Evolutionary conservation across 2,797 vertebrate genomes (phyloP).

Genomic region (Gymnoscopelus microlampas): DNA sequence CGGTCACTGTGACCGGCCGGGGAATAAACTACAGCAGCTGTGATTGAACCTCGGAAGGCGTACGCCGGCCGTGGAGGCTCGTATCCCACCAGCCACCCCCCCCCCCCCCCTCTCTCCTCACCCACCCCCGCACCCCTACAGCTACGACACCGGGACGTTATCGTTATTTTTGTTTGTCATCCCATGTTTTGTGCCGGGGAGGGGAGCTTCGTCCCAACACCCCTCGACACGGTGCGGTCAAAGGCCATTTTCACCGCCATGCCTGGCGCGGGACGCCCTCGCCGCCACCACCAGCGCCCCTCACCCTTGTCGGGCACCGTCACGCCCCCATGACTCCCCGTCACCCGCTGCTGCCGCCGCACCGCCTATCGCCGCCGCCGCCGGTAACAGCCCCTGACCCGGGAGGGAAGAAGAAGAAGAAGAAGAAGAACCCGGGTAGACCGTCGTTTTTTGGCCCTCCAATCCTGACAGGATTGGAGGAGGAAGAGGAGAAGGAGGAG

Average conservation of each 20-base stretch:
- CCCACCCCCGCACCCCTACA: too few species aligned
- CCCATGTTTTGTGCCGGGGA: neutral
- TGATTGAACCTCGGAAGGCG: too few species aligned
- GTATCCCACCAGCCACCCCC: too few species aligned
- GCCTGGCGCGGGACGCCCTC: constrained; percentile 43
- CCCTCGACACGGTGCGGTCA: too few species aligned
- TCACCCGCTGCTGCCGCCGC: constrained; percentile 34
- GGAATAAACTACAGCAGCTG: too few species aligned
- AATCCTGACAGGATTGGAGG: constrained; percentile 67
- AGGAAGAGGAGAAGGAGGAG: constrained; percentile 44
- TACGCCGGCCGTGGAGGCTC: too few species aligned
- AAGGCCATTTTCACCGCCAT: too few species aligned
- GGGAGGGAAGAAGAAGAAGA: constrained; percentile 22
- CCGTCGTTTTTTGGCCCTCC: constrained; percentile 45
- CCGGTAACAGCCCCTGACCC: constrained; percentile 35
- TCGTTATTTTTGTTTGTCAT: too few species aligned
- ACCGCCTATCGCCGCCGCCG: constrained; percentile 32
- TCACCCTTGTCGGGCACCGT: constrained; percentile 36
- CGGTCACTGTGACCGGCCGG: too few species aligned
- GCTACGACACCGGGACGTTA: too few species aligned
- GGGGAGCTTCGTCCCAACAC: neutral
- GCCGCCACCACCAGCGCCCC: constrained; percentile 11
- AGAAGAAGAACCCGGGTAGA: constrained; percentile 41
- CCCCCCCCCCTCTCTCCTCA: too few species aligned
- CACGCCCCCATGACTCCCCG: constrained; percentile 70